Conservation (phyloP, 2,797 vertebrate species). For the Pseudochirops cupreus region DNA sequence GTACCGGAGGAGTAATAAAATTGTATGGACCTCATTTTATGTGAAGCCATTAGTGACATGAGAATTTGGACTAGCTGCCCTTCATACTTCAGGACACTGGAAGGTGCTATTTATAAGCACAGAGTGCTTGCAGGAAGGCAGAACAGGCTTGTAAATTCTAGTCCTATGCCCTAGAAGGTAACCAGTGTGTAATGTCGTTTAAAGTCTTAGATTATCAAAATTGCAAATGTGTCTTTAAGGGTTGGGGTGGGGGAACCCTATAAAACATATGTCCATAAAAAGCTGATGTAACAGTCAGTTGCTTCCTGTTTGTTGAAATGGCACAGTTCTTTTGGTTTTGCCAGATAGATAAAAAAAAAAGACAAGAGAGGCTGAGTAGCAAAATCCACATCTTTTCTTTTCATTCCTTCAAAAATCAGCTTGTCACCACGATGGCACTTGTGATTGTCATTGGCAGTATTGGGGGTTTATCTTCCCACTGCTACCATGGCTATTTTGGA, state of each 20-base stretch:
- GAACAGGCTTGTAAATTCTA: constrained; percentile 85
- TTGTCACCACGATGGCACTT: not conserved
- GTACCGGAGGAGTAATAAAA: constrained; percentile 81
- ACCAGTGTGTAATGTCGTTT: constrained; percentile 70
- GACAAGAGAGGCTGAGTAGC: not conserved
- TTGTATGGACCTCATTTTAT: constrained; percentile 86
- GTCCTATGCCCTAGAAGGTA: constrained; percentile 74
- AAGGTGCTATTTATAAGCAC: constrained; percentile 86
- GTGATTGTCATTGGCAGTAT: not conserved
- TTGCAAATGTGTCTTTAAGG: constrained; percentile 67
- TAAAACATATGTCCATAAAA: constrained; percentile 69
- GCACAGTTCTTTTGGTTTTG: constrained; percentile 49
- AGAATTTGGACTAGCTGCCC: constrained; percentile 84
- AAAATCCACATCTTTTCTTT: constrained; percentile 25
- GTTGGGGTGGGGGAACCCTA: constrained; percentile 31
- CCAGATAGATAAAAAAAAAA: not conserved
- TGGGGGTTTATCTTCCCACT: constrained; percentile 7
- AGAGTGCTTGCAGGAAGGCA: constrained; percentile 82
- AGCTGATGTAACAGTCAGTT: constrained; percentile 33
- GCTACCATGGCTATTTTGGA: not conserved
- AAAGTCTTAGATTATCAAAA: constrained; percentile 75
- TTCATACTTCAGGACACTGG: constrained; percentile 84
- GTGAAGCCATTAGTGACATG: constrained; percentile 85
- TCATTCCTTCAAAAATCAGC: not conserved
- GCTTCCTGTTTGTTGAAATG: constrained; percentile 65